Conservation (phyloP, 2,888 invertebrate genomes). For the Cryptocephalus primarius region DNA sequence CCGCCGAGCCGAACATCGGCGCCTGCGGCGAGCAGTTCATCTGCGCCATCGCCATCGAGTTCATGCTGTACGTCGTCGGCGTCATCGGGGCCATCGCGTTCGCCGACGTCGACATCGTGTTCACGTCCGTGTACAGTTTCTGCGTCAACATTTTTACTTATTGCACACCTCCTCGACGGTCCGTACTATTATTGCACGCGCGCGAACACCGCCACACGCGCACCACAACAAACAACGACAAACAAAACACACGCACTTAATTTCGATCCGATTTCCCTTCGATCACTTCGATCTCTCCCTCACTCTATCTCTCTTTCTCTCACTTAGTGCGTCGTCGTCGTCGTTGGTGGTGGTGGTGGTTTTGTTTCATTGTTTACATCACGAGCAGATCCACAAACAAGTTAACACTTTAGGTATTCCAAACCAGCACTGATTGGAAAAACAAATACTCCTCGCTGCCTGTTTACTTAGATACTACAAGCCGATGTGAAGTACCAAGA, state of each 20-base stretch:
- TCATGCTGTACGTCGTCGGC: slow-evolving; percentile 71
- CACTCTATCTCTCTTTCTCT: slow-evolving; percentile 7
- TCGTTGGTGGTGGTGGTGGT: slow-evolving; percentile 20
- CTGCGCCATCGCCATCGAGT: slow-evolving; percentile 59
- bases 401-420: slow-evolving; percentile 42
- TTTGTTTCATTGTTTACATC: slow-evolving; percentile 42
- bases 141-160: slow-evolving; percentile 47
- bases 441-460: slow-evolving; percentile 44
- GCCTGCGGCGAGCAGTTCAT: slow-evolving; percentile 53
- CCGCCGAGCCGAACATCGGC: slow-evolving; percentile 43
- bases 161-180: too few relatives aligned
- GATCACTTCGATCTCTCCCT: not conserved
- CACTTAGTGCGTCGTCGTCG: slow-evolving; percentile 27
- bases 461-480: slow-evolving; percentile 43
- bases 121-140: slow-evolving; percentile 58
- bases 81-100: slow-evolving; percentile 67
- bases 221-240: not conserved
- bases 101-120: slow-evolving; percentile 57
- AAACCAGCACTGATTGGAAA: slow-evolving; percentile 45
- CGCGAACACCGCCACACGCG: too few relatives aligned
- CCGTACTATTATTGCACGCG: slow-evolving; percentile 16
- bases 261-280: too few relatives aligned
- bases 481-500: slow-evolving; percentile 40
- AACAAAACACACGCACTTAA: slow-evolving; percentile 1
- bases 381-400: slow-evolving; percentile 40